phyloP scores from a whole-genome alignment of 2,113 vertebrate genomes.

The Desmodus rotundus region DNA sequence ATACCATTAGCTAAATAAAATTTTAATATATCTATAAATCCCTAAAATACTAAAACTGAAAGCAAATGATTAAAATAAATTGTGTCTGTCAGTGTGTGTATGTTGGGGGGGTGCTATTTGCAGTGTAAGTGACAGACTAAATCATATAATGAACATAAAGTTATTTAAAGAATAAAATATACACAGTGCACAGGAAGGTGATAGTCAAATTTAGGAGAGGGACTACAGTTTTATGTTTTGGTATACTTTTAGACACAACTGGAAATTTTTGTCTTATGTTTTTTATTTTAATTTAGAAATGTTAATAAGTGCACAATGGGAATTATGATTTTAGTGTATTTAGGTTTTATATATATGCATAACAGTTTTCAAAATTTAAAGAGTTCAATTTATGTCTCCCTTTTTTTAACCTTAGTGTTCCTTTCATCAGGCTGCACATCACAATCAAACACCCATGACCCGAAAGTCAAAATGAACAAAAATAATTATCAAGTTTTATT shows the following conservation, averaged over 20 bases:
- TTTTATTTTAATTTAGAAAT: neutral
- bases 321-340: neutral
- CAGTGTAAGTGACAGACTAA: neutral
- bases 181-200: fast-evolving
- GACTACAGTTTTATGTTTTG: neutral
- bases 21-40: neutral
- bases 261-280: neutral
- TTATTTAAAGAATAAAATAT: neutral
- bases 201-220: neutral
- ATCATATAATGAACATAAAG: neutral
- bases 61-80: neutral
- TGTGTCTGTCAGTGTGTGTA: neutral
- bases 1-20: neutral
- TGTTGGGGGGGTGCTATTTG: neutral
- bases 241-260: neutral
- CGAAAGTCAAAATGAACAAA: neutral
- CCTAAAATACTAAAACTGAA: neutral
- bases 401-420: neutral
- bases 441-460: neutral
- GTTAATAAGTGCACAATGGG: neutral
- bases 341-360: neutral
- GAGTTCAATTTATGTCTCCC: neutral
- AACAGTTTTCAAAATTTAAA: neutral
- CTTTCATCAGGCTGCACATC: neutral
- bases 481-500: neutral